phyloP scores from a whole-genome alignment of 2,888 invertebrate species.

The Hipparchia semele region DNA sequence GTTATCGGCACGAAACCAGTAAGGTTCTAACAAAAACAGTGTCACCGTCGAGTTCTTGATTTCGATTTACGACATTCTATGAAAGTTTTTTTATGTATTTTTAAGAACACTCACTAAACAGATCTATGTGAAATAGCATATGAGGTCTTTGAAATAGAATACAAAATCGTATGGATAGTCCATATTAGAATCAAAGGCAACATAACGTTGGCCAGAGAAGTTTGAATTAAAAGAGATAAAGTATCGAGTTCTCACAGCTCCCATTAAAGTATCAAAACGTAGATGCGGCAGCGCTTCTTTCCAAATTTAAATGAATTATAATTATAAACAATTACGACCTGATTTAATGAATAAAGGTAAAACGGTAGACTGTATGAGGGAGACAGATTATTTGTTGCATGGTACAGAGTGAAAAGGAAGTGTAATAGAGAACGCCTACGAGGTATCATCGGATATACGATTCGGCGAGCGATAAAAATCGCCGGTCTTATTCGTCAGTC shows the following conservation, averaged over 20 bases:
- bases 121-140: conserved; percentile 7
- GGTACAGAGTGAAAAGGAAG: conserved; percentile 61
- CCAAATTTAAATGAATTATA: conserved; percentile 76
- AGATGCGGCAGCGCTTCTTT: conserved; percentile 63
- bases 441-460: conserved; percentile 72
- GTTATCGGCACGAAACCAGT: conserved; percentile 73
- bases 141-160: conserved; percentile 24
- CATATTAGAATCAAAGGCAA: conserved; percentile 9
- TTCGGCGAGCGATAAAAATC: conserved; percentile 82
- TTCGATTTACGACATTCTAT: conserved; percentile 64
- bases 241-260: conserved; percentile 71
- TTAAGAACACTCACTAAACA: conserved; percentile 10
- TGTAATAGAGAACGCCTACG: conserved; percentile 73
- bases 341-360: conserved; percentile 73
- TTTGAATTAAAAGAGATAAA: conserved; percentile 57
- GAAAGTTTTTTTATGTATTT: conserved; percentile 46
- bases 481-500: conserved; percentile 80
- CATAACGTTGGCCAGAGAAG: conserved; percentile 24
- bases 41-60: conserved; percentile 64
- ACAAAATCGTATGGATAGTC: conserved; percentile 33
- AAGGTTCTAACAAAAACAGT: conserved; percentile 75
- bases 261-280: conserved; percentile 71
- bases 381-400: conserved; percentile 51
- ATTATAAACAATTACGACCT: conserved; percentile 78
- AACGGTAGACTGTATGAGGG: conserved; percentile 58